A percentile compares a stretch with the other conserved stretches of the same genome.
Conservation (phyloP, 2,797 vertebrate genomes). For the Falco columbarius region DNA sequence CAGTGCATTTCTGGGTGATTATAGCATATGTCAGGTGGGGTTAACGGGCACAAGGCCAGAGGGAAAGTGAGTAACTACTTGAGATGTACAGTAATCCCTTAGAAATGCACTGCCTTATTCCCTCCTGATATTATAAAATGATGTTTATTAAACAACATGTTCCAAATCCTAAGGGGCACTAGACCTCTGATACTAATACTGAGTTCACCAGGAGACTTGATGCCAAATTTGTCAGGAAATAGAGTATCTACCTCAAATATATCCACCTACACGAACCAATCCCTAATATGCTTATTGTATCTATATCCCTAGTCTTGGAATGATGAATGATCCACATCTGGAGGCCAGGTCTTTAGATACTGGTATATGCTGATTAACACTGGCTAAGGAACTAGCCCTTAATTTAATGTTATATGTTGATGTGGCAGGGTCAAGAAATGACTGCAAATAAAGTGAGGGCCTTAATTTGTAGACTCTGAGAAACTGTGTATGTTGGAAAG, state of each 20-base stretch:
- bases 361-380: conserved; percentile 13
- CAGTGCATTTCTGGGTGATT: conserved; percentile 69
- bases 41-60: conserved; percentile 49
- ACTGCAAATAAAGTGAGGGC: conserved; percentile 14
- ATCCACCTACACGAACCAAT: conserved; percentile 9
- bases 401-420: conserved; percentile 20
- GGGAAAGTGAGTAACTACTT: conserved; percentile 51
- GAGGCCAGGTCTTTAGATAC: conserved; percentile 16
- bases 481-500: conserved; percentile 37
- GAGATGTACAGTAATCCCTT: conserved; percentile 59
- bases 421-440: background rate
- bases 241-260: conserved; percentile 16
- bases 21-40: conserved; percentile 66
- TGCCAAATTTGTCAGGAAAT: conserved; percentile 45
- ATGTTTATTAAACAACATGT: conserved; percentile 56
- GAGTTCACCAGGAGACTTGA: conserved; percentile 14
- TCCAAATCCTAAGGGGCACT: conserved; percentile 26
- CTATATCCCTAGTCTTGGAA: background rate
- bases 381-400: background rate
- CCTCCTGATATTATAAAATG: conserved; percentile 32
- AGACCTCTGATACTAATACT: conserved; percentile 3
- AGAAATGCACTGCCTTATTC: conserved; percentile 56
- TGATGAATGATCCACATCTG: conserved; percentile 35
- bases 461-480: conserved; percentile 10
- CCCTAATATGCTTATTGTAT: background rate